A percentile compares a stretch with the other conserved stretches of the same genome.
These are phyloP conservation scores for Simalia tracyae DNA, from an alignment of 2,797 vertebrate species.

Conservation along the genomic window DNA sequence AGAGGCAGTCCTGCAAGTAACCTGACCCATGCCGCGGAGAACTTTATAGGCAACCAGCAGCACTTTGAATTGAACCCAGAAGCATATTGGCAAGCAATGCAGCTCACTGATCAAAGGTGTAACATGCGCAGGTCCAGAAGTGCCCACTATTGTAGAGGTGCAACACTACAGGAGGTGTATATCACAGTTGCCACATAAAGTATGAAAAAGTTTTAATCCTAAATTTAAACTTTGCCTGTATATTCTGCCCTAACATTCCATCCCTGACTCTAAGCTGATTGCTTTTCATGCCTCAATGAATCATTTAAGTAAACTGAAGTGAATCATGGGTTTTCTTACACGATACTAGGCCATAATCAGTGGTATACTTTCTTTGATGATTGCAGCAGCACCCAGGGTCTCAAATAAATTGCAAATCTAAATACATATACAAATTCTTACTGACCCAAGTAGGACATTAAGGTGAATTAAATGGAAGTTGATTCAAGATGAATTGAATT, in stretches of 20 bases:
- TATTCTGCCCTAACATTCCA: background rate
- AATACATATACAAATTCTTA: background rate
- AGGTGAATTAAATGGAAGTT: background rate
- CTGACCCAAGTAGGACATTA: background rate
- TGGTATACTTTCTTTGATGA: background rate
- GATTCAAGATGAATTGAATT: slow-evolving; percentile 1
- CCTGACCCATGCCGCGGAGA: background rate
- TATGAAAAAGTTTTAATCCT: background rate
- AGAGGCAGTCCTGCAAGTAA: background rate
- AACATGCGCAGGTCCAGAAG: background rate
- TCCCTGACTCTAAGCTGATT: background rate
- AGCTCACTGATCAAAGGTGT: background rate
- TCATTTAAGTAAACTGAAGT: slow-evolving; percentile 11
- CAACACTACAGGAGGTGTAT: background rate
- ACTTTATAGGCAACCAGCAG: background rate
- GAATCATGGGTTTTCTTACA: slow-evolving; percentile 13
- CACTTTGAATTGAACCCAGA: no score
- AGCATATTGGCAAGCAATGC: background rate
- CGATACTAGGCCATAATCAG: background rate
- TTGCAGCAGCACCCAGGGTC: background rate
- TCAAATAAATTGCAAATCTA: background rate
- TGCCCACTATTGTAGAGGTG: background rate
- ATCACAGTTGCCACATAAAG: background rate
- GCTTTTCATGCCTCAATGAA: background rate
- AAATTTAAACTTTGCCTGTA: background rate